Conservation (phyloP, 2,888 invertebrate species). For the Crioceris asparagi region DNA sequence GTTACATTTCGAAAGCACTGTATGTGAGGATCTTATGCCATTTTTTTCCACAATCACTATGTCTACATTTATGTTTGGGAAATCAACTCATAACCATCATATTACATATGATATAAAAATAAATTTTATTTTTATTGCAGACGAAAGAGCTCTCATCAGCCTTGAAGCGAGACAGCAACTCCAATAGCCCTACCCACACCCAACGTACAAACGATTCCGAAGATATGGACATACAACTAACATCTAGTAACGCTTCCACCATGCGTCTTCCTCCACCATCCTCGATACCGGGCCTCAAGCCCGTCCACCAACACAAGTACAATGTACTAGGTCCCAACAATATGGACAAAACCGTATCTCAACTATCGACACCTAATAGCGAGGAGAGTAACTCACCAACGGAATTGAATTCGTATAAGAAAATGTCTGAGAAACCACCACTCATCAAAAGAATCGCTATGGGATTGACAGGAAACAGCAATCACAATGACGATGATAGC, state of each 20-base stretch:
- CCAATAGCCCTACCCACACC: background rate
- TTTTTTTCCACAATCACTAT: no score
- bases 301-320: slow-evolving; percentile 28
- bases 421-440: slow-evolving; percentile 71
- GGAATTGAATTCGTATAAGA: slow-evolving; percentile 75
- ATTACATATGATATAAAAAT: no score
- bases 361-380: slow-evolving; percentile 55
- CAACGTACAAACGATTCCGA: no score
- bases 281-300: slow-evolving; percentile 57
- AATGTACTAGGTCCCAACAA: slow-evolving; percentile 4
- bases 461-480: slow-evolving; percentile 51
- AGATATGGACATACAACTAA: slow-evolving; percentile 45
- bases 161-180: slow-evolving; percentile 29
- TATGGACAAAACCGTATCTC: slow-evolving; percentile 35
- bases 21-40: no score
- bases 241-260: slow-evolving; percentile 40
- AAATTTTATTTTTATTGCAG: slow-evolving; percentile 30
- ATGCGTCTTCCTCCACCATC: slow-evolving; percentile 47
- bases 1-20: no score
- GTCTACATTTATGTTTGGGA: no score
- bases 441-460: slow-evolving; percentile 67
- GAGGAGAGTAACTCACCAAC: slow-evolving; percentile 83
- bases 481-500: slow-evolving; percentile 48
- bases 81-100: no score
- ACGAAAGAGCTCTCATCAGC: slow-evolving; percentile 35